Percentiles rank a stretch among this genome's conserved stretches.
Conservation (phyloP, 2,113 vertebrate species). For the Microcebus griseorufus region DNA sequence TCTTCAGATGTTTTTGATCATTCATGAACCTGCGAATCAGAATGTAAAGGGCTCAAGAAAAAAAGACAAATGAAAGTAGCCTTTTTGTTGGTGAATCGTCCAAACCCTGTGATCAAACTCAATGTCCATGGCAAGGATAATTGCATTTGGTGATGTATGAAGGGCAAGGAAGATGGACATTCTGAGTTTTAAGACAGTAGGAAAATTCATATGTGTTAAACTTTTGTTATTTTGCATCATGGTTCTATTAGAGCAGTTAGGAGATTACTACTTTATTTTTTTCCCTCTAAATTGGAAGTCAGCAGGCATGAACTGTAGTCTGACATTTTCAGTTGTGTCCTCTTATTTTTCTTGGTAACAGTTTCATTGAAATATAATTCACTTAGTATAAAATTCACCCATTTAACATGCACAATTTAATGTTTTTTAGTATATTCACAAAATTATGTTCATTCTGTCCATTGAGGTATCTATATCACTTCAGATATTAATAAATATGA, state of each 20-base stretch:
- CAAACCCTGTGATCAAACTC: neutral
- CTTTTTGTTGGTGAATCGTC: neutral
- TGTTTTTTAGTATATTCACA: neutral
- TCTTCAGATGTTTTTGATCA: neutral
- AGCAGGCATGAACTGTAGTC: neutral
- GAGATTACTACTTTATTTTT: neutral
- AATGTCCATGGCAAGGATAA: neutral
- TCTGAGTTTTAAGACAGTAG: neutral
- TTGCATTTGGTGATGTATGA: neutral
- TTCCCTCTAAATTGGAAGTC: neutral
- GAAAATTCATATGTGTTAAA: neutral
- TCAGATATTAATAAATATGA: neutral
- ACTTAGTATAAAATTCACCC: neutral
- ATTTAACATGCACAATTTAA: neutral
- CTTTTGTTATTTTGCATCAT: neutral
- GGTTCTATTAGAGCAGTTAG: neutral
- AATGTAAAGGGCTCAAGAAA: neutral
- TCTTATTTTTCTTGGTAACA: neutral
- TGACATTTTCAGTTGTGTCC: neutral
- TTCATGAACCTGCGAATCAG: slow-evolving; percentile 31
- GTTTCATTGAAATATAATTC: neutral
- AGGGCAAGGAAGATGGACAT: neutral
- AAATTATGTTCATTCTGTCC: neutral
- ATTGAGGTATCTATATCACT: neutral
- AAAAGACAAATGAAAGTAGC: neutral